Evolutionary conservation across 2,113 vertebrate genomes (phyloP).

Genomic region (Dasyurus viverrinus): DNA sequence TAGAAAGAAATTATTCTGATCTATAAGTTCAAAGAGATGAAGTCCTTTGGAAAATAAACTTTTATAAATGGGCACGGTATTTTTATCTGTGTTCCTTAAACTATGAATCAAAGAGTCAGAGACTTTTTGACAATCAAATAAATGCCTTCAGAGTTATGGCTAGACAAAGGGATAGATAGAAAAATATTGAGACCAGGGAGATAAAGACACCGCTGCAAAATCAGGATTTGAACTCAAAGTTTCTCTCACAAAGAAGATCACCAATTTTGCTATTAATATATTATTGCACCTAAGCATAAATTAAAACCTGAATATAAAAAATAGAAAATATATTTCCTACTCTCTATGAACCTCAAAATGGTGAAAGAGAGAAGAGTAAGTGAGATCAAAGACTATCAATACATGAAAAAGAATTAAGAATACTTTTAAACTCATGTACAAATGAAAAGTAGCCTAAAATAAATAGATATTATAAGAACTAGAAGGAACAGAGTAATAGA

Average conservation of each 20-base stretch:
- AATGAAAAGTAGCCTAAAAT: neutral
- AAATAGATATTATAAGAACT: neutral
- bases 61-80: neutral
- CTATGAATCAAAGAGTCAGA: neutral
- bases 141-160: neutral
- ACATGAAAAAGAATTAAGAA: neutral
- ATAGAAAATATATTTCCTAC: neutral
- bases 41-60: neutral
- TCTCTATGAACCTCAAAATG: neutral
- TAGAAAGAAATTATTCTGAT: slow-evolving; percentile 58
- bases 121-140: slow-evolving; percentile 25
- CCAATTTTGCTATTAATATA: neutral
- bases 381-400: neutral
- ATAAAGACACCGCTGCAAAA: neutral
- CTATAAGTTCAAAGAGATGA: slow-evolving; percentile 20
- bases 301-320: neutral
- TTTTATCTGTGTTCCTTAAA: neutral
- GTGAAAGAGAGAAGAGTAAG: neutral
- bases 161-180: neutral
- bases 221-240: neutral
- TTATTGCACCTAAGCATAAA: neutral
- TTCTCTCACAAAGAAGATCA: neutral
- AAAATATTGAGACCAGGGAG: neutral
- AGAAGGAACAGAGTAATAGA: neutral
- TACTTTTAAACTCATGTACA: neutral